Base-by-base conservation (phyloP, 2,888 invertebrate genomes). In the Saturnia pavonia region DNA sequence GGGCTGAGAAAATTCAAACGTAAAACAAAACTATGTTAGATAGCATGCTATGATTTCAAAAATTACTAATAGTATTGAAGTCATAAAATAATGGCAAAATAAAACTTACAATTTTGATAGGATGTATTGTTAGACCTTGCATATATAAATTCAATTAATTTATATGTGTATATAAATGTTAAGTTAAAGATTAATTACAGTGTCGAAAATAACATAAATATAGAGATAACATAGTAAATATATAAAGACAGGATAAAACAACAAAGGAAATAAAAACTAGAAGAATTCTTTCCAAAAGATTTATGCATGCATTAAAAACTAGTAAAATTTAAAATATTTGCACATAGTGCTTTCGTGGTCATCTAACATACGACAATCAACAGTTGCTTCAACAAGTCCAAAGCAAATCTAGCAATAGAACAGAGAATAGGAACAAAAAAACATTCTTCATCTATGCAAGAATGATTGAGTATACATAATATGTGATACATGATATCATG, bases 261-360 rank as follows among this genome's bases (percentile, higher is more conserved):
- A 60, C 25, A 60, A 60, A 60, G 27, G 27, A 60, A 25, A 75
- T 68, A 74, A 72, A 78, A 72, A 77, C 77, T 81, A 89, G 91
- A 92, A 92, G 93, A 93, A 93, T 93, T 92, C 92, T 92, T 92
- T 91, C 91, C 40, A 40, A 65, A 34, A 40, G 70, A 70, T 71
- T 51, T 69, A 40, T 65, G 19, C 68, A 63, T 75, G 78, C 78
- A 77, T 76, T 77, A 8, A 45, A 45, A 22, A 43, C 25, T 27
- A 45, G 48, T 45, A 42, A 67, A 67, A 43, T 43, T 14, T 12
- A 43, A 22, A 22, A 14, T 43, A 14, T 12, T 7, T 27, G 25
- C 34, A 25, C 16, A 43, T 25, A 16, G 45, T 27, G 67, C 25
- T 34, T 48, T 68, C 9, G 48, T 45, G 67, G 45, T 40, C 12